These are phyloP conservation scores for Noctua janthe DNA, from an alignment of 2,888 invertebrate species.

Conservation along the genomic window DNA sequence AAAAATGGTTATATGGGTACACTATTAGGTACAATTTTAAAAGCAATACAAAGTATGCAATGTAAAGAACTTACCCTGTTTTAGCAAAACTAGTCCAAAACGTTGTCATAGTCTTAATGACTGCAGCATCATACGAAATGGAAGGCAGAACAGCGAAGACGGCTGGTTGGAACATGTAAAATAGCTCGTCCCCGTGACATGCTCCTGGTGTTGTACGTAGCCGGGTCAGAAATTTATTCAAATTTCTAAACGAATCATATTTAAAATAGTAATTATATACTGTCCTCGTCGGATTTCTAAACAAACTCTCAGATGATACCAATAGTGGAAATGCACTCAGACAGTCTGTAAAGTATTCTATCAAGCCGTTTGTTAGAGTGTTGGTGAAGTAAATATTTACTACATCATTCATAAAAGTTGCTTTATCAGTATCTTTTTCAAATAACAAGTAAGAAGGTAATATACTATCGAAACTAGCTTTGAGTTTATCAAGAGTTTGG, in stretches of 20 bases:
- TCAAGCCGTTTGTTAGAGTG: slow-evolving; percentile 57
- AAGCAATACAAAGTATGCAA: neutral
- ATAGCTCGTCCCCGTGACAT: slow-evolving; percentile 70
- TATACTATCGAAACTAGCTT: slow-evolving; percentile 56
- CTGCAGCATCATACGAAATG: slow-evolving; percentile 52
- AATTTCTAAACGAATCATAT: slow-evolving; percentile 71
- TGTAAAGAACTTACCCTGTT: slow-evolving; percentile 67
- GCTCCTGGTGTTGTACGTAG: slow-evolving; percentile 65
- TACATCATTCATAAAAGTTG: slow-evolving; percentile 58
- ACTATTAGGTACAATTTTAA: neutral
- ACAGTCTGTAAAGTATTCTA: slow-evolving; percentile 72
- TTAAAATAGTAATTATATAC: slow-evolving; percentile 73
- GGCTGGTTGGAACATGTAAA: slow-evolving; percentile 67
- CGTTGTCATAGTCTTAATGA: slow-evolving; percentile 66
- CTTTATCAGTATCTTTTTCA: slow-evolving; percentile 56
- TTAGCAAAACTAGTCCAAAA: slow-evolving; percentile 73
- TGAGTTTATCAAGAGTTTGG: slow-evolving; percentile 56
- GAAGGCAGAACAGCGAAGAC: slow-evolving; percentile 47
- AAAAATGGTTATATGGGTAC: too few relatives aligned
- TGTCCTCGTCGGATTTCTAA: slow-evolving; percentile 50
- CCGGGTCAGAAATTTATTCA: slow-evolving; percentile 63
- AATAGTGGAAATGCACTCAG: slow-evolving; percentile 65
- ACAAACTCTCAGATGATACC: slow-evolving; percentile 54
- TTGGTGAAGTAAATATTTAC: slow-evolving; percentile 69
- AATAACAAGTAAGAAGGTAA: slow-evolving; percentile 68